Evolutionary conservation across 2,113 vertebrate species (phyloP).

Genomic region (Atlantisia rogersi): DNA sequence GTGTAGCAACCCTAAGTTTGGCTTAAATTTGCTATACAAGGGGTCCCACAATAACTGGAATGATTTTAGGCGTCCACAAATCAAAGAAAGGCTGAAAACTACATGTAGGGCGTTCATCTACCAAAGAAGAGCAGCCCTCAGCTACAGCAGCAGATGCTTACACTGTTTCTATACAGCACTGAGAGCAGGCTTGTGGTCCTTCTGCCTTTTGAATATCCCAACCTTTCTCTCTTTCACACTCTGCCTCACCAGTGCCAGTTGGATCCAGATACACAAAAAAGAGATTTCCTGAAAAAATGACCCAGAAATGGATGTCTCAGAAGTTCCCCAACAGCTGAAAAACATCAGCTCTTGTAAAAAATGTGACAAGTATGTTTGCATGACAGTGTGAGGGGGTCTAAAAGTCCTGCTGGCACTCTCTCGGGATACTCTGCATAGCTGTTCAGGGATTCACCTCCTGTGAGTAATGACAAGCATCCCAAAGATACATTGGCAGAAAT

Average conservation of each 20-base stretch:
- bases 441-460: conserved; percentile 60
- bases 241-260: background rate
- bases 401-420: background rate
- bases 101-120: background rate
- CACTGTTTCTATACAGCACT: fast-evolving
- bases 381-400: background rate
- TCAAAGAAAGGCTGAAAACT: background rate
- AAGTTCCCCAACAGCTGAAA: conserved; percentile 29
- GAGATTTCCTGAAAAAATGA: background rate
- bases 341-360: background rate
- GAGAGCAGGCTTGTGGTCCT: background rate
- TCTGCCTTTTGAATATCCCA: background rate
- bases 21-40: background rate
- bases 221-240: background rate
- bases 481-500: background rate
- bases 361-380: background rate
- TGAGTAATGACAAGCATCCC: conserved; percentile 54
- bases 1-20: background rate
- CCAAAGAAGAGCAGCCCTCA: background rate
- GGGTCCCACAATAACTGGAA: background rate
- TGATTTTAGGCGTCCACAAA: background rate
- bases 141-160: background rate
- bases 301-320: background rate
- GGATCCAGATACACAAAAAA: background rate
- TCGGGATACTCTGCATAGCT: conserved; percentile 48